Base-by-base conservation (phyloP, 2,113 vertebrate genomes). In the Tautogolabrus adspersus region DNA sequence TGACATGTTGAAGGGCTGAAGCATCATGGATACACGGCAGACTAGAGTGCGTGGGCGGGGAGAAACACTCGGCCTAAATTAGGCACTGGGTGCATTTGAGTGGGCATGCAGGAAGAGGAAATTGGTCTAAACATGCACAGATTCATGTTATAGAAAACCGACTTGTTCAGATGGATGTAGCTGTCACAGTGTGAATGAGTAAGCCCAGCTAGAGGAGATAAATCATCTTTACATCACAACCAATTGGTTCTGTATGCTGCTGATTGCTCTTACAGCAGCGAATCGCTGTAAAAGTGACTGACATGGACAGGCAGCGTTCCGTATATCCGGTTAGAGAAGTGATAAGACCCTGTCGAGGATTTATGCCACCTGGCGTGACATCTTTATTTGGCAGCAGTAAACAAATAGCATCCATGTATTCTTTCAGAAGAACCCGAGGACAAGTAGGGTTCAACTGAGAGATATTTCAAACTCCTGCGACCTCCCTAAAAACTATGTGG, bases 51-150 rank as follows among this genome's bases (percentile, higher is more conserved):
- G 80, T 84, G 79, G 75, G 89, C 26, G 81, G 77, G 84, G 73
- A 75, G 68, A 63, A 83, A 79, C 80, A 59, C 86, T 88, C 15
- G 26, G 22, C 61, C 75, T 88, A 89, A 89, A 82, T 89, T 85
- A 69, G 79, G 83, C 75, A 63, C 60, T 22, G 44, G 44, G 51
- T 73, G 83, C 42, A 8, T 89, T 82, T 62, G 84, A 81, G 81
- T 88, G 86, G 83, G 80, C 57, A 52, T 3, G 60, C 40, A 72
- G 62, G 49, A 69, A 70, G 62, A 72, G 66, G 68, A 86, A 88
- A 82, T 72, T 22, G 72, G 42, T 75, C 38, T 59, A 61, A 81
- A 86, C 71, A 68, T 46, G 76, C 67, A 69, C 9, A 61, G 58
- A 42, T 10, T 5, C 54, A 18, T 15, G 34, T 23, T 46, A 42